Evolutionary conservation across 2,797 vertebrate genomes (phyloP).

Genomic region (Eremophila alpestris): DNA sequence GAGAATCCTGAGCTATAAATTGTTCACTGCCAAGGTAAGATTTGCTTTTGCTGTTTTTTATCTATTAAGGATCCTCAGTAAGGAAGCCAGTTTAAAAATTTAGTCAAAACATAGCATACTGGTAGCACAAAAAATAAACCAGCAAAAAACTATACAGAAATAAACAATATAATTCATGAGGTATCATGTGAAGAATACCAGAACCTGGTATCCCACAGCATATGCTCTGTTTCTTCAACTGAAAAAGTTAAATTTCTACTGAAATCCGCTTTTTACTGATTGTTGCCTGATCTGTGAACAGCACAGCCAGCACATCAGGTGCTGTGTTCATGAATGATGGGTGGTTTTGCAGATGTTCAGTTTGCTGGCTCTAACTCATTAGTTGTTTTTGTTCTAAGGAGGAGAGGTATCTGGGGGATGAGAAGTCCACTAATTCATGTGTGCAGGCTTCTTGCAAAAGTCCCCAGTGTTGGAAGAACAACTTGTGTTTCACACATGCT

Average conservation of each 20-base stretch:
- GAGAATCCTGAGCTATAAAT: neutral
- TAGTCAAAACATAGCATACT: neutral
- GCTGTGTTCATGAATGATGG: rapidly evolving
- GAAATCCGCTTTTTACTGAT: neutral
- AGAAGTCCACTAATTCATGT: rapidly evolving
- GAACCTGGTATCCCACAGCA: neutral
- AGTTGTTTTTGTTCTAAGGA: neutral
- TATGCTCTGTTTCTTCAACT: neutral
- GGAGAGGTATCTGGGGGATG: neutral
- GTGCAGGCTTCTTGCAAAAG: neutral
- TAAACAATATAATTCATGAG: neutral
- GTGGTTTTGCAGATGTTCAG: neutral
- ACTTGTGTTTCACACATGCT: neutral
- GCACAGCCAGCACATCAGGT: neutral
- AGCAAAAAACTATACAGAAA: neutral
- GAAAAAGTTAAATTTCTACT: neutral
- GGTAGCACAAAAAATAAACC: neutral
- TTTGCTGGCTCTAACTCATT: neutral
- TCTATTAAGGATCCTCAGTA: neutral
- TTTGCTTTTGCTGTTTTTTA: neutral
- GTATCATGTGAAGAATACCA: neutral
- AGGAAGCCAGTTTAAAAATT: neutral
- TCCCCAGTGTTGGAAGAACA: neutral
- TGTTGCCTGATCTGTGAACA: rapidly evolving
- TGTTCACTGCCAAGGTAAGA: neutral